Evolutionary conservation across 2,113 vertebrate species (phyloP).

Genomic region (Sciurus niger): DNA sequence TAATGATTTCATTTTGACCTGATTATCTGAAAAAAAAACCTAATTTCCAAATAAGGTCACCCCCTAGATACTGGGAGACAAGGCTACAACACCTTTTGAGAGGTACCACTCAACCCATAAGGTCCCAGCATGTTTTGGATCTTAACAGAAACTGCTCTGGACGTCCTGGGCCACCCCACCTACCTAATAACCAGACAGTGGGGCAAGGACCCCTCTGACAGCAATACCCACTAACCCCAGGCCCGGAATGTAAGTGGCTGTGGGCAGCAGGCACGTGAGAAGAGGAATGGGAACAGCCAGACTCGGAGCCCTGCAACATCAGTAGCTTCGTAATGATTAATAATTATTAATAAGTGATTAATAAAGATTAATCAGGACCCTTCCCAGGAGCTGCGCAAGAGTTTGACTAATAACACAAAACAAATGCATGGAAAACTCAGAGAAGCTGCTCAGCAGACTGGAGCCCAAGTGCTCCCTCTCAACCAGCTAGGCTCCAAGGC

Average conservation of each 20-base stretch:
- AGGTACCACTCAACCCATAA: not conserved
- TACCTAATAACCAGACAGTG: not conserved
- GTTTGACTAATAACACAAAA: not conserved
- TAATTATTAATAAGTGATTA: conserved; percentile 75
- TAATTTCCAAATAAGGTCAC: not conserved
- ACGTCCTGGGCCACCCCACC: not conserved
- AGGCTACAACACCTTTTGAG: not conserved
- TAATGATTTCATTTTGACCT: not conserved
- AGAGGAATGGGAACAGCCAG: conserved; percentile 9
- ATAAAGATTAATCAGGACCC: conserved; percentile 65
- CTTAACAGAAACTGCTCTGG: not conserved
- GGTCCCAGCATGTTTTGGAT: not conserved
- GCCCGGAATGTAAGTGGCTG: not conserved
- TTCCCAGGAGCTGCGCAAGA: conserved; percentile 31
- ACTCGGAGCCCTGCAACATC: not conserved
- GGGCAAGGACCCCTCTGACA: not conserved
- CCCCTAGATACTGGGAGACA: too few relatives aligned
- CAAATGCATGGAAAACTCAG: not conserved
- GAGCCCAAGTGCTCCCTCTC: not conserved
- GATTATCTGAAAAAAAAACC: not conserved
- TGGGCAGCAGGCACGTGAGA: not conserved
- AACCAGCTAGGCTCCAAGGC: not conserved
- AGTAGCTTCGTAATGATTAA: conserved; percentile 33
- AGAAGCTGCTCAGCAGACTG: not conserved
- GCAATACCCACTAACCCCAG: not conserved